Evolutionary conservation across 2,113 vertebrate genomes (phyloP).

Genomic region (Chionodraco myersi): DNA sequence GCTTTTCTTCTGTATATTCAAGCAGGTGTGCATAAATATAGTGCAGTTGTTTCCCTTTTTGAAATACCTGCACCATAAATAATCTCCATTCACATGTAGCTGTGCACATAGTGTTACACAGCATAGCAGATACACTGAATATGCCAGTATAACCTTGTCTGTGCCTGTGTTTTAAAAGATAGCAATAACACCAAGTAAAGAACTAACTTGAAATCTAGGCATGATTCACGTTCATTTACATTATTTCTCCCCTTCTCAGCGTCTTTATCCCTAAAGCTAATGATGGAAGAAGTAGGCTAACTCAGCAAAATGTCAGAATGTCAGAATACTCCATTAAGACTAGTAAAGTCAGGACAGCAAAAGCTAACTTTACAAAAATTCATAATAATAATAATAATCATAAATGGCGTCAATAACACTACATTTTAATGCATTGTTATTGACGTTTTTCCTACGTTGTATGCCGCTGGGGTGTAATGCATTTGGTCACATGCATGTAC

Average conservation of each 20-base stretch:
- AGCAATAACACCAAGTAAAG: too few species aligned
- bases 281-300: background rate
- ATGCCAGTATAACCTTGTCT: slow-evolving; percentile 1
- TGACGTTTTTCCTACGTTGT: background rate
- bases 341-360: too few species aligned
- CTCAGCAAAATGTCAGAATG: background rate
- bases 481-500: background rate
- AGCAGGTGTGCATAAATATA: slow-evolving; percentile 1
- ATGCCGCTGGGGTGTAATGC: background rate
- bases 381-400: background rate
- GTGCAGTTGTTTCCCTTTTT: slow-evolving; percentile 1
- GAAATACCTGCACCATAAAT: slow-evolving; percentile 39
- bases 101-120: background rate
- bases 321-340: too few species aligned
- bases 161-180: background rate
- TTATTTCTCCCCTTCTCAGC: background rate
- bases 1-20: background rate
- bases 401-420: background rate
- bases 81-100: background rate
- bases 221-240: slow-evolving; percentile 8
- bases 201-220: background rate
- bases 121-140: background rate
- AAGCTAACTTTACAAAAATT: too few species aligned
- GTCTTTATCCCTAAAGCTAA: background rate
- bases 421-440: background rate